Evolutionary conservation across 2,888 invertebrate genomes (phyloP).

Genomic region (Metallyticus violacea): DNA sequence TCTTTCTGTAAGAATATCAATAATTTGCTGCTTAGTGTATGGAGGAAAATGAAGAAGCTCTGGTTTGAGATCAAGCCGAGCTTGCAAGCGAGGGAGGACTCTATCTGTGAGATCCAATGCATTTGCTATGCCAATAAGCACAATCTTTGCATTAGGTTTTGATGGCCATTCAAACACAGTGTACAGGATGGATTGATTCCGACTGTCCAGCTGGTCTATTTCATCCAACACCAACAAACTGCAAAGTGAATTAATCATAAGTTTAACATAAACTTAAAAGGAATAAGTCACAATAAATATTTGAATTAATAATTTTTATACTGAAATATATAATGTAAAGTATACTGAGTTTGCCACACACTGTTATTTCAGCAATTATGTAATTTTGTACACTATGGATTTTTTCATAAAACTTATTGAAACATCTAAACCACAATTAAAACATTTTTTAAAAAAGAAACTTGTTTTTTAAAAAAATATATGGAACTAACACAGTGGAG

Average conservation of each 20-base stretch:
- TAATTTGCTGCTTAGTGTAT: conserved; percentile 86
- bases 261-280: not conserved
- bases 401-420: too few species aligned
- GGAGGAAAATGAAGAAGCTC: conserved; percentile 85
- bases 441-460: too few species aligned
- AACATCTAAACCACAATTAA: too few species aligned
- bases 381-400: too few species aligned
- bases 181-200: conserved; percentile 82
- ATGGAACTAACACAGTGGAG: too few species aligned
- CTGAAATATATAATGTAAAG: too few species aligned
- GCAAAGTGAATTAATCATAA: conserved; percentile 29
- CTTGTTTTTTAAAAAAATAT: too few species aligned
- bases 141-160: conserved; percentile 60
- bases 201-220: conserved; percentile 87
- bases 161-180: conserved; percentile 93
- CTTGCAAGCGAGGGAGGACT: conserved; percentile 80
- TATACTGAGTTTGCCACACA: too few species aligned
- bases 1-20: conserved; percentile 77
- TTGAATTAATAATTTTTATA: too few species aligned
- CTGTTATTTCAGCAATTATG: too few species aligned
- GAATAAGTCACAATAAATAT: too few species aligned
- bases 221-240: conserved; percentile 88
- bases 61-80: conserved; percentile 69
- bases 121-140: conserved; percentile 92
- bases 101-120: conserved; percentile 92